A percentile compares a stretch with the other conserved stretches of the same genome.
Conservation (phyloP, 1,140 invertebrate genomes). For the Delia radicum region DNA sequence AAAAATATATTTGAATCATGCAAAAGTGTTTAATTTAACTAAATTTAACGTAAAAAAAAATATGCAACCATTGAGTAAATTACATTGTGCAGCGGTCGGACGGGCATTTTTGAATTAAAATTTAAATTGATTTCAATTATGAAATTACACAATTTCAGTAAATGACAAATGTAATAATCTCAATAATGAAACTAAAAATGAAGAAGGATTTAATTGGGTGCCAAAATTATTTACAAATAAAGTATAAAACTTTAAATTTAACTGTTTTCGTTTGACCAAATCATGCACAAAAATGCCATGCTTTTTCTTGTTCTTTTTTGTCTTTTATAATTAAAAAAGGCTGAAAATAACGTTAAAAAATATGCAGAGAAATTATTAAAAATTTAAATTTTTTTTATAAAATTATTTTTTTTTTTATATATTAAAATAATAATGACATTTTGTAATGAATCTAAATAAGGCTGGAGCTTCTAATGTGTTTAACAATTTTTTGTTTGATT, state of each 20-base stretch:
- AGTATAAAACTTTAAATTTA: constrained; percentile 28
- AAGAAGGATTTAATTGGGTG: neutral
- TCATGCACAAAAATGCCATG: constrained; percentile 57
- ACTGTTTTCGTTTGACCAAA: constrained; percentile 29
- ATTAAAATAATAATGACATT: no score
- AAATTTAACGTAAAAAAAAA: no score
- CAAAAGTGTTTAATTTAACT: neutral
- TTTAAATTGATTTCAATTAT: no score
- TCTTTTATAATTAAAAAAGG: neutral
- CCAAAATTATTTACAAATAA: constrained; percentile 4
- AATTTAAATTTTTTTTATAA: no score
- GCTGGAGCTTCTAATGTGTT: no score
- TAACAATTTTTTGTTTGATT: neutral
- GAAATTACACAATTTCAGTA: no score
- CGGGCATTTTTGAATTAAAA: no score
- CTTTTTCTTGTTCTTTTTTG: constrained; percentile 30
- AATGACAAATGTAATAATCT: constrained; percentile 1
- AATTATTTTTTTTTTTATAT: no score
- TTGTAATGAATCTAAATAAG: no score
- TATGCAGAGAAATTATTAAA: neutral
- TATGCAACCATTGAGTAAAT: neutral
- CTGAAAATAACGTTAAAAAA: neutral
- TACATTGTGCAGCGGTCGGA: neutral
- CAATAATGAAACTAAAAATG: neutral
- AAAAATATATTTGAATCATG: neutral